Conservation (phyloP, 35 echinoderm and acorn worm species). For the Anneissia japonica region DNA sequence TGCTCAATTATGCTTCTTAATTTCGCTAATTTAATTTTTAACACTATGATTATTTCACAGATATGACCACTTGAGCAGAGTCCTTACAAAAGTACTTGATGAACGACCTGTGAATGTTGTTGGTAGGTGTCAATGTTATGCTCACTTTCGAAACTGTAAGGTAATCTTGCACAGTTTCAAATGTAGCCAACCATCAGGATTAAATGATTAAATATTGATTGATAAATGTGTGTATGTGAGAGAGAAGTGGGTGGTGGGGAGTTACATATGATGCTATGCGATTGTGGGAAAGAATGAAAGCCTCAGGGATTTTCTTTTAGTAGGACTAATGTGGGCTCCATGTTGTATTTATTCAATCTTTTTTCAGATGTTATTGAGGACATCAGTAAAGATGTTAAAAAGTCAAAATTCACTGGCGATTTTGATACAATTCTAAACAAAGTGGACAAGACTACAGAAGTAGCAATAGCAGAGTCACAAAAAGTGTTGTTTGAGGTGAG, state of each 20-base stretch:
- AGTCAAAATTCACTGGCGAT: conserved; percentile 65
- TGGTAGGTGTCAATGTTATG: conserved; percentile 51
- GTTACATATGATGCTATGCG: too few species aligned
- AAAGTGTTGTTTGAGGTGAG: conserved; percentile 82
- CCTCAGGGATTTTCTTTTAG: too few species aligned
- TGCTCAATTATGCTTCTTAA: neutral
- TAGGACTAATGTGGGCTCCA: too few species aligned
- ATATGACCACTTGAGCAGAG: conserved; percentile 94
- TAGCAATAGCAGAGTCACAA: conserved; percentile 83
- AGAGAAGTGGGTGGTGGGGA: too few species aligned
- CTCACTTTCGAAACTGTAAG: too few species aligned
- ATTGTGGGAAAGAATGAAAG: too few species aligned
- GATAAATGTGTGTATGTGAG: too few species aligned
- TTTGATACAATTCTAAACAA: conserved; percentile 92
- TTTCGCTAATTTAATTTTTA: neutral
- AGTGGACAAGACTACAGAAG: conserved; percentile 77
- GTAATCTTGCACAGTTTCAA: too few species aligned
- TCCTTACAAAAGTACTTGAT: conserved; percentile 94
- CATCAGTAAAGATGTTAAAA: conserved; percentile 97
- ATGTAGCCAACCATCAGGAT: too few species aligned
- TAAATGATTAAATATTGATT: too few species aligned
- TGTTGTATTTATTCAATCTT: too few species aligned
- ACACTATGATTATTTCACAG: conserved; percentile 21
- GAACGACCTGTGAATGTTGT: conserved; percentile 99
- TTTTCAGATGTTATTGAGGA: conserved; percentile 91